Percentiles rank a stretch among this genome's conserved stretches.
Evolutionary conservation across 1,140 invertebrate species (phyloP).

Genomic region (Lerema accius): DNA sequence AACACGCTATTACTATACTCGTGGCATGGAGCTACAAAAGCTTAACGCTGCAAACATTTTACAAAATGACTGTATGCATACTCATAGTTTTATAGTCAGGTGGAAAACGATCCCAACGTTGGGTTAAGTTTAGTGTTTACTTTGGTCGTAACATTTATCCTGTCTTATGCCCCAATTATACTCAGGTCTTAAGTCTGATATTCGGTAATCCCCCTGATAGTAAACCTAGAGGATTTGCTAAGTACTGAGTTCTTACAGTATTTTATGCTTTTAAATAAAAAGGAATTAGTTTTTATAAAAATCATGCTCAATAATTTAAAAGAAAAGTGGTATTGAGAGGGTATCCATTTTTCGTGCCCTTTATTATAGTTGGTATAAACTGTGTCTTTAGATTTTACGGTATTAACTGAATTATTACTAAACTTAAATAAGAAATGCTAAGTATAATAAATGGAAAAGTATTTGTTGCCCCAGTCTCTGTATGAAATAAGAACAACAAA

Average conservation of each 20-base stretch:
- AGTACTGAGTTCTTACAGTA: too few relatives aligned
- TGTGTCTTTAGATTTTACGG: too few relatives aligned
- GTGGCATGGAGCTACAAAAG: conserved; percentile 1
- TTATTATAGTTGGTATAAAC: too few relatives aligned
- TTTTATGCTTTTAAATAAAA: too few relatives aligned
- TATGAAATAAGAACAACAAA: conserved; percentile 5
- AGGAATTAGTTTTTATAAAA: too few relatives aligned
- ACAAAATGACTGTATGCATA: conserved; percentile 20
- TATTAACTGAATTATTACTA: too few relatives aligned
- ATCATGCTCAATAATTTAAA: too few relatives aligned
- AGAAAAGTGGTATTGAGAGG: too few relatives aligned
- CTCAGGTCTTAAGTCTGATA: too few relatives aligned
- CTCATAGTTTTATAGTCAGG: conserved; percentile 8
- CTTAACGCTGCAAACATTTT: conserved; percentile 19
- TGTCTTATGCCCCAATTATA: background rate
- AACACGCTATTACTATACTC: background rate
- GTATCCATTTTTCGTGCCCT: too few relatives aligned
- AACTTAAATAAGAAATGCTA: background rate
- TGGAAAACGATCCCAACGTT: background rate
- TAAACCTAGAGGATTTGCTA: too few relatives aligned
- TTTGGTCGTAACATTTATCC: background rate
- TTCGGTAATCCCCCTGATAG: too few relatives aligned
- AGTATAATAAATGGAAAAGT: background rate
- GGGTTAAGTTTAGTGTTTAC: background rate
- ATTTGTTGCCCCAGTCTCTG: background rate